Percentiles rank a stretch among this genome's conserved stretches.
These are phyloP conservation scores for Petrocephalus schoutedeni DNA, from an alignment of 2,797 vertebrate genomes.

Conservation along the genomic window DNA sequence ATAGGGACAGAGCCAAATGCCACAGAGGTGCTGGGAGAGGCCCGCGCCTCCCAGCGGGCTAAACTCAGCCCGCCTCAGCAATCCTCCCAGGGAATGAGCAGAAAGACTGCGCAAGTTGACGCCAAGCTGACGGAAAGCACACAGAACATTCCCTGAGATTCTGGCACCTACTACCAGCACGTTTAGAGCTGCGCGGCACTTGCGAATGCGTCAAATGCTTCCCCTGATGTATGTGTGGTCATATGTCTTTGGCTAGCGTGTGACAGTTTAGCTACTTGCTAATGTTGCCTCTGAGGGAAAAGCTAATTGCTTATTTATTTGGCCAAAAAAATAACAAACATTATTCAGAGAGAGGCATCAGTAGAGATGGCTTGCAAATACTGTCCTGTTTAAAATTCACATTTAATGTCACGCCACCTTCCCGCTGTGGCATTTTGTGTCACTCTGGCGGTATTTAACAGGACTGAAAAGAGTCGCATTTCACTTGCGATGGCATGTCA, in stretches of 20 bases:
- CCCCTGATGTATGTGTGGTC: background rate
- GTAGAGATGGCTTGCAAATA: background rate
- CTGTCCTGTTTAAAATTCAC: conserved; percentile 21
- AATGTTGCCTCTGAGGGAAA: background rate
- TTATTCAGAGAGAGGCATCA: background rate
- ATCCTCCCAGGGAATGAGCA: background rate
- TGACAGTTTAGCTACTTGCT: background rate
- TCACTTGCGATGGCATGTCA: conserved; percentile 23
- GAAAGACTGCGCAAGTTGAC: background rate
- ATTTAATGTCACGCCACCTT: conserved; percentile 29
- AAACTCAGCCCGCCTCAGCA: background rate
- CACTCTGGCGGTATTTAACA: conserved; percentile 33
- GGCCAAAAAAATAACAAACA: background rate
- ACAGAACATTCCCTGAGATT: background rate
- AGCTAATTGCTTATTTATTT: background rate
- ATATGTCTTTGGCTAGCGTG: background rate
- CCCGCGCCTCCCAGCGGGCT: background rate
- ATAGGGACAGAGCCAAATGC: background rate
- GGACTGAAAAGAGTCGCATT: conserved; percentile 26
- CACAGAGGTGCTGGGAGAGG: background rate
- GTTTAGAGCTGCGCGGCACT: background rate
- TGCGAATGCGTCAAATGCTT: background rate
- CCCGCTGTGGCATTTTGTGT: conserved; percentile 28
- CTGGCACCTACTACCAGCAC: background rate
- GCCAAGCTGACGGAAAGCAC: background rate